phyloP scores from a whole-genome alignment of 2,113 vertebrate species.

The Nyctibius bracteatus region DNA sequence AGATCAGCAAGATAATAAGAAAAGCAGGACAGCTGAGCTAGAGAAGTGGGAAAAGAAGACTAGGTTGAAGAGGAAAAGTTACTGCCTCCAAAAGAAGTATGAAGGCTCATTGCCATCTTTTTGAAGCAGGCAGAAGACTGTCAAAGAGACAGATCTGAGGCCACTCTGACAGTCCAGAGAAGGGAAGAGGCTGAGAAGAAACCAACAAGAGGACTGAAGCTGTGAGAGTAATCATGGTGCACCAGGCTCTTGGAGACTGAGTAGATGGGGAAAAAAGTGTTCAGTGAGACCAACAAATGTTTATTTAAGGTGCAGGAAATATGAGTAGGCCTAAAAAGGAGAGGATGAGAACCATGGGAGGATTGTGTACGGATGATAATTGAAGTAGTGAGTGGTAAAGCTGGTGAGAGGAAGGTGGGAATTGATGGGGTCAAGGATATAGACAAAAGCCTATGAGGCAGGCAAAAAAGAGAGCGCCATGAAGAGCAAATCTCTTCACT shows the following conservation, averaged over 20 bases:
- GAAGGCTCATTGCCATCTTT: background rate
- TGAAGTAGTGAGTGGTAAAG: background rate
- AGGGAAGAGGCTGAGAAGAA: background rate
- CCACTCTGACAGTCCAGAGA: background rate
- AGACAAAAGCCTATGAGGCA: background rate
- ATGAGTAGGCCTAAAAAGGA: background rate
- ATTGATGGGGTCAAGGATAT: background rate
- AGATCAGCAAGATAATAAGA: background rate
- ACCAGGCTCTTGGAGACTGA: background rate
- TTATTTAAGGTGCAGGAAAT: constrained; percentile 3
- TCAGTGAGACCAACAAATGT: background rate
- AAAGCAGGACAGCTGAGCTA: background rate
- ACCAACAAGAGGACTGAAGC: background rate
- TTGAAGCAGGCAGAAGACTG: background rate
- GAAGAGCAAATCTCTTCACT: background rate
- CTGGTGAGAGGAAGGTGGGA: background rate
- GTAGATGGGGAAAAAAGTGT: background rate
- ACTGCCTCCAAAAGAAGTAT: background rate
- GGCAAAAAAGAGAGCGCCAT: background rate
- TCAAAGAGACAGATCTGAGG: background rate
- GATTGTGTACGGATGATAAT: background rate
- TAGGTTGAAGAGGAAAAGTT: background rate
- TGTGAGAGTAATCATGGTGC: background rate
- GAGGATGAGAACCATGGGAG: background rate
- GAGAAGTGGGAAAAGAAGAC: background rate